These are phyloP conservation scores for Agrenia bidenticulata DNA, from an alignment of 2,888 invertebrate species.

Conservation along the genomic window DNA sequence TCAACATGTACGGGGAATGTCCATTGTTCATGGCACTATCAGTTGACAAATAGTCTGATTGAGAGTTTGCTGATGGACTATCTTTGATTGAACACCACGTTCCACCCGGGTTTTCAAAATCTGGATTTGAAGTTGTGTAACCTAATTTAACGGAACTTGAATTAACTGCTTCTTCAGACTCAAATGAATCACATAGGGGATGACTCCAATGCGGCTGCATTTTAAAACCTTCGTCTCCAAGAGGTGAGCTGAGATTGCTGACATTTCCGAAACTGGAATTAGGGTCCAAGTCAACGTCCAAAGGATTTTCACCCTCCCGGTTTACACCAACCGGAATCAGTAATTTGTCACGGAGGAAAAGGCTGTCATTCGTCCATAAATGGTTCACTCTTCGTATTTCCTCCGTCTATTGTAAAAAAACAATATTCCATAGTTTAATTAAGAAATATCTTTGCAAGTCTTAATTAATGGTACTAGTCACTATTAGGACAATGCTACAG, in stretches of 20 bases:
- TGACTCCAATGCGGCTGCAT: constrained; percentile 39
- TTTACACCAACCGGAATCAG: constrained; percentile 67
- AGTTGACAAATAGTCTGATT: constrained; percentile 17
- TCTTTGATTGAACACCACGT: background rate
- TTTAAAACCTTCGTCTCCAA: constrained; percentile 17
- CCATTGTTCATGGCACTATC: background rate
- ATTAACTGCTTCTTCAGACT: constrained; percentile 40
- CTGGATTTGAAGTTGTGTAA: background rate
- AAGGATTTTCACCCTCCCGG: constrained; percentile 15
- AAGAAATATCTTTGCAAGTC: background rate
- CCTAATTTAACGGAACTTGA: constrained; percentile 25
- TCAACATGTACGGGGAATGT: background rate
- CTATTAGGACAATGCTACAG: no score
- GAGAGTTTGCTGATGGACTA: background rate
- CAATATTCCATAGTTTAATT: constrained; percentile 16
- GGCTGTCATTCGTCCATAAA: constrained; percentile 88
- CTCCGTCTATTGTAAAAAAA: constrained; percentile 73
- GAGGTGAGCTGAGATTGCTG: constrained; percentile 18
- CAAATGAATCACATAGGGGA: constrained; percentile 47
- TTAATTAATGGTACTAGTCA: no score
- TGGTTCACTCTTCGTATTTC: constrained; percentile 88
- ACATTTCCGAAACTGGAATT: constrained; percentile 23
- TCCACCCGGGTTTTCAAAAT: background rate
- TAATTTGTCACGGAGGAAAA: constrained; percentile 84
- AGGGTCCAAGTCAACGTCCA: background rate